A percentile compares a stretch with the other conserved stretches of the same genome.
Conservation (phyloP, 2,797 vertebrate genomes). For the Esox lucius region DNA sequence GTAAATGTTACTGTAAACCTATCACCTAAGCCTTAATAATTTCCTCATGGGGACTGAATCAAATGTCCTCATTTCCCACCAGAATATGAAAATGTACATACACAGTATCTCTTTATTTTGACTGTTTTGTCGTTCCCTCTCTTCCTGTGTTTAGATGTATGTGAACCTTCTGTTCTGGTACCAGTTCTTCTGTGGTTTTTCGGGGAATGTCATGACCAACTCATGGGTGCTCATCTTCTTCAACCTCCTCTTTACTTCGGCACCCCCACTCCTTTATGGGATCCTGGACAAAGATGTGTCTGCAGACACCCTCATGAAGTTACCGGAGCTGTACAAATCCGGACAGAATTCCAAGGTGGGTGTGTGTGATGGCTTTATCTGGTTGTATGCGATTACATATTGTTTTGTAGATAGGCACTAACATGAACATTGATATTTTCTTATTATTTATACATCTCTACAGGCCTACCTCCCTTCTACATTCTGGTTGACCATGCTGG, state of each 20-base stretch:
- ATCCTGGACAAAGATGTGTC: slow-evolving; percentile 85
- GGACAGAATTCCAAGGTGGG: slow-evolving; percentile 82
- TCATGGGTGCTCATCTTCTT: slow-evolving; percentile 96
- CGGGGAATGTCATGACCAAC: slow-evolving; percentile 92
- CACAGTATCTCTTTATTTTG: neutral
- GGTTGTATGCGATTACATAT: no score
- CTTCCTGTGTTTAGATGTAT: slow-evolving; percentile 78
- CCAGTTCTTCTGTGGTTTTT: slow-evolving; percentile 97
- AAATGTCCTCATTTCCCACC: neutral
- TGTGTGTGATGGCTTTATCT: neutral
- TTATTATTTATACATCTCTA: slow-evolving; percentile 31
- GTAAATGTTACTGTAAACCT: no score
- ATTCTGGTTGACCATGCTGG: slow-evolving; percentile 91
- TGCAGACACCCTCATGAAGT: slow-evolving; percentile 74
- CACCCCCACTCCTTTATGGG: slow-evolving; percentile 88
- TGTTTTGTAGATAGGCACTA: no score
- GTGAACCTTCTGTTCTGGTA: slow-evolving; percentile 97
- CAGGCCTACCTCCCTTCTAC: slow-evolving; percentile 78
- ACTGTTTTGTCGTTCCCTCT: slow-evolving; percentile 10
- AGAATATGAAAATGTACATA: neutral
- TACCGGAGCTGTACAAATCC: slow-evolving; percentile 83
- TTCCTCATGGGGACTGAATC: no score
- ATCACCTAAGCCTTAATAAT: no score
- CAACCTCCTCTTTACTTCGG: slow-evolving; percentile 93
- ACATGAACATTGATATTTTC: neutral